phyloP scores from a whole-genome alignment of 2,797 vertebrate species.

The Chaetophractus vellerosus region DNA sequence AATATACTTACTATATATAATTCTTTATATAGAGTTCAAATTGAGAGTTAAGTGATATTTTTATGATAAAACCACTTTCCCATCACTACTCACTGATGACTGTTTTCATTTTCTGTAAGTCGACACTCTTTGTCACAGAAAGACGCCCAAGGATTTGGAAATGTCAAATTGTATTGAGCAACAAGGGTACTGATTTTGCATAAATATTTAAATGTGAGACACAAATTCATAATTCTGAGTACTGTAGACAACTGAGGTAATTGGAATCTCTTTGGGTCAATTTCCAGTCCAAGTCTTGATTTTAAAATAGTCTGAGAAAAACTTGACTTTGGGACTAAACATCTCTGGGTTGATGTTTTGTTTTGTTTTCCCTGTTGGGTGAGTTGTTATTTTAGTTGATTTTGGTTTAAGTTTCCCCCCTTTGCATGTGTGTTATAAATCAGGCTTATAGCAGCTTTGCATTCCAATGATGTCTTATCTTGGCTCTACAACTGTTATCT shows the following conservation, averaged over 20 bases:
- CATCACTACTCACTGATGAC: constrained; percentile 78
- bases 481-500: constrained; percentile 83
- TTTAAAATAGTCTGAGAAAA: constrained; percentile 85
- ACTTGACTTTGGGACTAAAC: constrained; percentile 73
- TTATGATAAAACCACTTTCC: constrained; percentile 74
- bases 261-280: constrained; percentile 82
- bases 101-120: constrained; percentile 82
- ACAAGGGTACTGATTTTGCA: constrained; percentile 78
- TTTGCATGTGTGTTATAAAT: constrained; percentile 81
- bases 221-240: constrained; percentile 83
- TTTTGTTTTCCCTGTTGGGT: constrained; percentile 73
- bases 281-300: constrained; percentile 82
- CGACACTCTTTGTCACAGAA: constrained; percentile 77
- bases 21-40: constrained; percentile 50
- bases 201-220: constrained; percentile 88
- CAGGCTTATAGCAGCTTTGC: constrained; percentile 79
- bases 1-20: too few relatives aligned
- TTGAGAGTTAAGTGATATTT: constrained; percentile 70
- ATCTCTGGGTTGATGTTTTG: constrained; percentile 75
- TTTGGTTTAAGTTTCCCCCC: constrained; percentile 73
- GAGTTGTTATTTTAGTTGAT: constrained; percentile 79
- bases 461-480: constrained; percentile 86
- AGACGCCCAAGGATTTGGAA: constrained; percentile 82
- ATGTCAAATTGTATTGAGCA: constrained; percentile 83
- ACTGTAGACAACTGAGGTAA: constrained; percentile 85